phyloP scores from a whole-genome alignment of 2,113 vertebrate genomes.

The Eira barbara region DNA sequence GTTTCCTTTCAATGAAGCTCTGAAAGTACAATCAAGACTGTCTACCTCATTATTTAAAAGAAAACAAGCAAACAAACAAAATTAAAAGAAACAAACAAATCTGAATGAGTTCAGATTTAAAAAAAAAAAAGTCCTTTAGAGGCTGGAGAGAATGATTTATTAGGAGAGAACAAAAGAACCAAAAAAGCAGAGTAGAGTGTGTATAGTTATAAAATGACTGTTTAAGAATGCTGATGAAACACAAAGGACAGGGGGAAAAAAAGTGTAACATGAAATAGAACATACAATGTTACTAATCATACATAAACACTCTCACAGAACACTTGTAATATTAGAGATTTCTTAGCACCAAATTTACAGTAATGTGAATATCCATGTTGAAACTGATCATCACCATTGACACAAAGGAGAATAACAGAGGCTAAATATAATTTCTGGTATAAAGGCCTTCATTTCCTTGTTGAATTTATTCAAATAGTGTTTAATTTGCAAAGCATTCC shows the following conservation, averaged over 20 bases:
- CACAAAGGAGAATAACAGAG: not conserved
- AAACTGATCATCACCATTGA: not conserved
- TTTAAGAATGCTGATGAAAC: not conserved
- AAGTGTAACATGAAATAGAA: not conserved
- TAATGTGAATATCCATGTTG: not conserved
- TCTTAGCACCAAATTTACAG: not conserved
- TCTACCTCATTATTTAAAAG: not conserved
- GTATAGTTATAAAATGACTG: not conserved
- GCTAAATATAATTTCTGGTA: not conserved
- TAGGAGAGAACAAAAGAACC: not conserved
- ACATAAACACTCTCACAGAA: not conserved
- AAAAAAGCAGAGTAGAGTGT: not conserved
- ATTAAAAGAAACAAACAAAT: not conserved
- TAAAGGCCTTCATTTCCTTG: not conserved
- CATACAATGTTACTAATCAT: not conserved
- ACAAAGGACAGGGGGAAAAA: not conserved
- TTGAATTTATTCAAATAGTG: conserved; percentile 32
- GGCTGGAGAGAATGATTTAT: conserved; percentile 8
- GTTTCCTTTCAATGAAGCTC: not conserved
- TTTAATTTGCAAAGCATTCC: conserved; percentile 40
- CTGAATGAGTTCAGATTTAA: not conserved
- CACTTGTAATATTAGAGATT: not conserved
- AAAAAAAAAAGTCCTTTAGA: not conserved
- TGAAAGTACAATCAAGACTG: not conserved
- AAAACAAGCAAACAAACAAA: not conserved